Base-by-base conservation (phyloP, 2,113 vertebrate genomes). In the Verasper variegatus region DNA sequence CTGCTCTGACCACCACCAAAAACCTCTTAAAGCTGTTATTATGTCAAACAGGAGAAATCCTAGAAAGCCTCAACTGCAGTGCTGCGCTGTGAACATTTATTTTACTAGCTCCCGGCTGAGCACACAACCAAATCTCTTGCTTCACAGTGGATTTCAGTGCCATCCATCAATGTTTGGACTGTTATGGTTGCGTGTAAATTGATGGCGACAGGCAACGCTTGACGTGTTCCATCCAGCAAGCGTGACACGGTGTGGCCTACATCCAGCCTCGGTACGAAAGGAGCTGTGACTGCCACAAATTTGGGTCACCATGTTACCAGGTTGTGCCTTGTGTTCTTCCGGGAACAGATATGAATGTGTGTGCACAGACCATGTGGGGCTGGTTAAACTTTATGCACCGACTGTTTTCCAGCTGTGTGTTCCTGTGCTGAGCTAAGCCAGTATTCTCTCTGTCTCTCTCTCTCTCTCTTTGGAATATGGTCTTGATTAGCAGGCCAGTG, bases 401-500 rank as follows among this genome's bases (percentile, higher is more conserved):
- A 85, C 88, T 83, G 68, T 54, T 82, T 47, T 65, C 70, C 74
- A 85, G 86, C 82, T 87, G 80, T 52, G 75, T 13, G 57, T 72
- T 82, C 76, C 84, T 86, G 75, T 68, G 67, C 35, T 75, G 51
- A 79, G 60, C 83, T 74, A 67, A 67, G 69, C 56, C 58, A 13
- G 56, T 57, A 52, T 63, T 77, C 75, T 71, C 17, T 18, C 15
- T 42, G 37, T 40, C 40, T 51, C 47, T 51, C 42, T 35, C 54
- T 42, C 27, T 7, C 54, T 45, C 31, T 60, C 52, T 10, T 15
- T 72, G 49, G 45, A 75, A 78, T 76, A 56, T 83, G 90, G 75
- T 80, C 71, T 77, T 86, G 71, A 92, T 86, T 86, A 89, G 63
- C 78, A 26, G 79, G 70, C 60, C 66, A 49, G 57, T 35, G 74